Conservation (phyloP, 2,797 vertebrate genomes). For the Astyanax mexicanus region DNA sequence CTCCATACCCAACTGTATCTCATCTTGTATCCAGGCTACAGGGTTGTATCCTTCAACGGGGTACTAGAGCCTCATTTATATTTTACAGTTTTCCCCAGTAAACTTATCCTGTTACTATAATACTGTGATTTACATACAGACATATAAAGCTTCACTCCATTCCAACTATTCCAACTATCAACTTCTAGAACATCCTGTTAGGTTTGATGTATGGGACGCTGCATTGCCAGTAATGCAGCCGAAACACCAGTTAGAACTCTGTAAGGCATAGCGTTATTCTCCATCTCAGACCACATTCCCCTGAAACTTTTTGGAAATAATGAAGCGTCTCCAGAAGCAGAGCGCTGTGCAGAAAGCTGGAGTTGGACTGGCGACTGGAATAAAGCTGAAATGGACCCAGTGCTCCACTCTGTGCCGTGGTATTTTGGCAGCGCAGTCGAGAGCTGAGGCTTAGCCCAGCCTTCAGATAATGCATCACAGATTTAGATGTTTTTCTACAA, state of each 20-base stretch:
- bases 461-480: constrained; percentile 42
- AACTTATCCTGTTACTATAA: no score
- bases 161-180: no score
- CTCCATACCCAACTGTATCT: no score
- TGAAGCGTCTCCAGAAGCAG: constrained; percentile 15
- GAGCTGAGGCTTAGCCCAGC: constrained; percentile 15
- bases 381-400: constrained; percentile 31
- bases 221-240: background rate
- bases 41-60: no score
- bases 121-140: no score
- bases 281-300: background rate
- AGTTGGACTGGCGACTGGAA: constrained; percentile 42
- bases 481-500: constrained; percentile 24
- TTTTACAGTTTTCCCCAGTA: no score
- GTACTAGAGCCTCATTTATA: no score
- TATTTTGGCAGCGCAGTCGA: constrained; percentile 41
- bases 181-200: no score
- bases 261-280: background rate
- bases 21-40: no score
- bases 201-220: background rate
- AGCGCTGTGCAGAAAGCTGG: constrained; percentile 11
- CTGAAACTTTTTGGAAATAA: constrained; percentile 38
- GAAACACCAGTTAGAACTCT: background rate
- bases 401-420: constrained; percentile 22
- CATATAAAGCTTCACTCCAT: no score